Base-by-base conservation (phyloP, 2,888 invertebrate species). In the Latheticus oryzae region DNA sequence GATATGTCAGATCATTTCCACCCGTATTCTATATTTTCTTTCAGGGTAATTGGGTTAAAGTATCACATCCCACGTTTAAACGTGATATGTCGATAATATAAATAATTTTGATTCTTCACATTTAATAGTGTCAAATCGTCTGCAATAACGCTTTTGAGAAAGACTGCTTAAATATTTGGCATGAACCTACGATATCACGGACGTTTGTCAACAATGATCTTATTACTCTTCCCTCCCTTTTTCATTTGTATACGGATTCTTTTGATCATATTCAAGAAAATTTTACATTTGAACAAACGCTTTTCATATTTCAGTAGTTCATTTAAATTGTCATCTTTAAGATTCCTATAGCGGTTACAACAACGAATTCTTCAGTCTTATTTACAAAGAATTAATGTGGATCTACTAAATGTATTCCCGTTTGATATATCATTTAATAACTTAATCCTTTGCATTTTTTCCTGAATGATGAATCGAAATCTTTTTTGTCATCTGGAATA, bases 141-240 rank as follows among this genome's bases (percentile, higher is more conserved):
- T 33, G 40, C 53, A 52, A 54, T 58, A 47, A 54, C 53, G 48
- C 47, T 28, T 37, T 37, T 30, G 24, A 32, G n/a, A 52, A 52
- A 12, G 45, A 24, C 43, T 32, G 53, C 42, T 54, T 58, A 58
- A 54, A 58, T 58, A 59, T 59, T 55, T 51, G 59, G 51, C 51
- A 38, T 45, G 51, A 30, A 38, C 37, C 42, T 42, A 30, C 15
- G 51, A 54, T 59, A 54, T 54, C 43, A 24, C 47, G 32, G 21
- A 40, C 59, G 58, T 55, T 51, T 51, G 59, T 59, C 59, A 59
- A 59, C 55, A 55, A 12, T 50, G 59, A 50, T 53, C 48, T 47
- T 58, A 58, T 58, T 58, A 53, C 58, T 45, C 35, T 40, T 16
- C 23, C 13, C 32, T n/a, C 40, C 26, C 30, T 52, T 24, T 53